phyloP scores from a whole-genome alignment of 2,888 invertebrate species.

The Kryphioiulus occultus region DNA sequence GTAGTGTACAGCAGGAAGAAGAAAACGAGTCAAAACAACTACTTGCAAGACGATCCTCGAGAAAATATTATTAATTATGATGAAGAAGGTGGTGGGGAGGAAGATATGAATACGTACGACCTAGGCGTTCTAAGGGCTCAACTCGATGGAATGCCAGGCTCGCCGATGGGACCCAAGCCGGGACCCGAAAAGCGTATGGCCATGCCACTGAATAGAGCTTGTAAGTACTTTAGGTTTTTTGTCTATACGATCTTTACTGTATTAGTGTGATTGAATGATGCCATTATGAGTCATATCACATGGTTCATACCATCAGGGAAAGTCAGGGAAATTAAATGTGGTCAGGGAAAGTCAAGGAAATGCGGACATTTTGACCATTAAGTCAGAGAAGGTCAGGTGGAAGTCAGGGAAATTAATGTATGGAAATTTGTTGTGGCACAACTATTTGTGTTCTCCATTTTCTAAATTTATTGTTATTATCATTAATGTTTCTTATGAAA shows the following conservation, averaged over 20 bases:
- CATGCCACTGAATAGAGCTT: slow-evolving; percentile 54
- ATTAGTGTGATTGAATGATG: too few species aligned
- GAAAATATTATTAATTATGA: slow-evolving; percentile 98
- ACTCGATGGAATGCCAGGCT: slow-evolving; percentile 56
- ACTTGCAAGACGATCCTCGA: slow-evolving; percentile 91
- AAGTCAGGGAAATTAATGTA: too few species aligned
- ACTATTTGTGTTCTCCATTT: too few species aligned
- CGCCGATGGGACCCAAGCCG: slow-evolving; percentile 54
- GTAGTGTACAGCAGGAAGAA: slow-evolving; percentile 83
- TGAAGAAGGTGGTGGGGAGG: slow-evolving; percentile 98
- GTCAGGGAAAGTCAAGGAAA: too few species aligned
- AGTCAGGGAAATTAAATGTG: too few species aligned
- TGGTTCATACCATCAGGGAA: too few species aligned
- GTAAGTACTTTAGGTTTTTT: slow-evolving; percentile 49
- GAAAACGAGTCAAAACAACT: slow-evolving; percentile 69
- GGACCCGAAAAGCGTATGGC: slow-evolving; percentile 55
- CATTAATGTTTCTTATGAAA: too few species aligned
- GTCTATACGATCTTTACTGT: neutral
- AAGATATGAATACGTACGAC: slow-evolving; percentile 89
- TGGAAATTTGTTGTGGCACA: too few species aligned
- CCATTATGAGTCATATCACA: too few species aligned
- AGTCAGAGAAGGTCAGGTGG: too few species aligned
- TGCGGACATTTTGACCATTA: too few species aligned
- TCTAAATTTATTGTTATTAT: too few species aligned
- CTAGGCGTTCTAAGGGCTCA: slow-evolving; percentile 75